A percentile compares a stretch with the other conserved stretches of the same genome.
phyloP scores from a whole-genome alignment of 2,797 vertebrate species.

The Peromyscus attwateri region DNA sequence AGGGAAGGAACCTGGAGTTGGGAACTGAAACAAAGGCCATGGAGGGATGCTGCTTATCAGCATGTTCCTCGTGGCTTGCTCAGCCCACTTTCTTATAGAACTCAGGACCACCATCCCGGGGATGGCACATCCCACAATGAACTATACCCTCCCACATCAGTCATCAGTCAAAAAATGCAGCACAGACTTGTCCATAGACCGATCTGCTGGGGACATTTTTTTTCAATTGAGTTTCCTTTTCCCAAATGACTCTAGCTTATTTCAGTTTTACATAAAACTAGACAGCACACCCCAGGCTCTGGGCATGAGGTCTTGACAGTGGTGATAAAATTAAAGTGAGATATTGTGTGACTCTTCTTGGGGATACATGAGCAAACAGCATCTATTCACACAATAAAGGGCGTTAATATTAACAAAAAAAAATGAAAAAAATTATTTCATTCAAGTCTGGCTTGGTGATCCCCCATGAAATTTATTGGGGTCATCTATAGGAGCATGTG shows the following conservation, averaged over 20 bases:
- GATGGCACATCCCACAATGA: not conserved
- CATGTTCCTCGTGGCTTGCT: not conserved
- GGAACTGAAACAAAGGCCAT: not conserved
- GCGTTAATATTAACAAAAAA: not conserved
- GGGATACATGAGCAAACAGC: not conserved
- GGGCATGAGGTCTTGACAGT: not conserved
- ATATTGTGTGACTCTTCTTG: not conserved
- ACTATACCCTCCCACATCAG: not conserved
- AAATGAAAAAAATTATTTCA: not conserved
- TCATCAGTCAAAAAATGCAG: not conserved
- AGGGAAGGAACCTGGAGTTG: not conserved
- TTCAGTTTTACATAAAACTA: not conserved
- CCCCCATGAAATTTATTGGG: not conserved
- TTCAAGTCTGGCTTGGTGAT: not conserved
- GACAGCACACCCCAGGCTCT: not conserved
- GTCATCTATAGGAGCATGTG: not conserved
- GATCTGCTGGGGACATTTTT: not conserved
- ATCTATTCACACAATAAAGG: not conserved
- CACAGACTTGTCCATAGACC: not conserved
- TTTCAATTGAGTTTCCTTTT: not conserved
- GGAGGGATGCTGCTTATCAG: not conserved
- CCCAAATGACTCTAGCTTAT: not conserved
- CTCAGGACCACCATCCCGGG: not conserved
- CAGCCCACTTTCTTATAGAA: not conserved
- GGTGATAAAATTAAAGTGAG: not conserved